Percentiles rank a stretch among this genome's conserved stretches.
These are phyloP conservation scores for Acinonyx jubatus DNA, from an alignment of 2,113 vertebrate genomes.

Conservation along the genomic window DNA sequence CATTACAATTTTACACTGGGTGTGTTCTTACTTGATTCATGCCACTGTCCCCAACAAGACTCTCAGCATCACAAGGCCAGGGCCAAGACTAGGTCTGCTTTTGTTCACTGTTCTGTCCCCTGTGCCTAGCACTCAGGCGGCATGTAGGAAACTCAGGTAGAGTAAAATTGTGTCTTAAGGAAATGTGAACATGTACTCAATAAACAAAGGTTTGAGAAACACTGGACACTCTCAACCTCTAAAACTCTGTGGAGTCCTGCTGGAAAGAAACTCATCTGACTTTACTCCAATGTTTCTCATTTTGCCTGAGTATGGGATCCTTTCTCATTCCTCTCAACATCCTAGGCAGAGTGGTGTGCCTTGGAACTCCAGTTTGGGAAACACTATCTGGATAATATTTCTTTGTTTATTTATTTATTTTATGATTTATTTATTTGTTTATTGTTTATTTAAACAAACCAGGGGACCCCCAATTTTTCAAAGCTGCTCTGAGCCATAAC, in stretches of 20 bases:
- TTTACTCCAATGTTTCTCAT: neutral
- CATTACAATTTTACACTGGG: neutral
- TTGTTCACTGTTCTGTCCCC: neutral
- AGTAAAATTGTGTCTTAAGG: neutral
- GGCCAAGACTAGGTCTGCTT: neutral
- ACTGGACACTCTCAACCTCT: neutral
- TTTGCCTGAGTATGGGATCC: neutral
- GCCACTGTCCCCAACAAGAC: accelerated
- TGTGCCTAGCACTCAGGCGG: too few species aligned
- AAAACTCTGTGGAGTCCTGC: neutral
- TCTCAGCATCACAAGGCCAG: neutral
- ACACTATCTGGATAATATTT: neutral
- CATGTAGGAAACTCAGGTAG: neutral
- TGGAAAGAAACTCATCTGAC: neutral
- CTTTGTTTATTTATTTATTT: neutral
- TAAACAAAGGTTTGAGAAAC: neutral
- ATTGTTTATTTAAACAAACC: neutral
- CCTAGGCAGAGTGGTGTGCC: neutral
- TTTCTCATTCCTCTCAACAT: neutral
- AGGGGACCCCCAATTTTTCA: neutral
- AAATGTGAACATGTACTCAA: neutral
- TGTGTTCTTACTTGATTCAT: neutral
- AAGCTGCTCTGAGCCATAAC: neutral
- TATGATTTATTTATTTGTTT: neutral
- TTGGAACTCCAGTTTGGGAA: neutral